Conservation (phyloP, 35 echinoderm and acorn worm genomes). For the Hemicentrotus pulcherrimus region DNA sequence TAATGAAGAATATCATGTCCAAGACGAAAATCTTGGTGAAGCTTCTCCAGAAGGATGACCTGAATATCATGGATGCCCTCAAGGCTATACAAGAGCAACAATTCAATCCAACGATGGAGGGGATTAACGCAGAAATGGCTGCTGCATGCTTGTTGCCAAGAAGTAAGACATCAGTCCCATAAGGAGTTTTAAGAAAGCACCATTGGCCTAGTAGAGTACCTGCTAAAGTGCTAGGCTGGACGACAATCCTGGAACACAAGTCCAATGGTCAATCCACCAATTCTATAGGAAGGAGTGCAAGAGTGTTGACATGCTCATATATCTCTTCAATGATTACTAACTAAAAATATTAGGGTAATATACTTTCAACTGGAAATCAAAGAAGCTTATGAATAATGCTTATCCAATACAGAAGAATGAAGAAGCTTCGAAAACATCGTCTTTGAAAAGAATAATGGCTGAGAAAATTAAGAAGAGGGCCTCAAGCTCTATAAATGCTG, state of each 20-base stretch:
- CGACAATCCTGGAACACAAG: constrained; percentile 13
- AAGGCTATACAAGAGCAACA: constrained; percentile 14
- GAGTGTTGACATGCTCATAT: no score
- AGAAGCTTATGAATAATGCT: no score
- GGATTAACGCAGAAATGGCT: constrained; percentile 3
- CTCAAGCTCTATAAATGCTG: no score
- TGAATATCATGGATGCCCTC: constrained; percentile 47
- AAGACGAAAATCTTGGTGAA: constrained; percentile 24
- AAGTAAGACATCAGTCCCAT: neutral
- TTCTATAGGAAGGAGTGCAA: neutral
- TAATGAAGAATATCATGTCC: constrained; percentile 54
- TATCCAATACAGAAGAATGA: no score
- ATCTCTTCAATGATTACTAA: no score
- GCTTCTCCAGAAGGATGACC: constrained; percentile 39
- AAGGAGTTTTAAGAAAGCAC: neutral
- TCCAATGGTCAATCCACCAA: neutral
- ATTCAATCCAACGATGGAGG: constrained; percentile 23
- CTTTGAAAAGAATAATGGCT: no score
- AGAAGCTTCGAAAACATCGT: no score
- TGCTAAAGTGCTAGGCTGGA: neutral
- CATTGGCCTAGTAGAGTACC: neutral
- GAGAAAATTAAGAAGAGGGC: no score
- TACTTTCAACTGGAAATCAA: no score
- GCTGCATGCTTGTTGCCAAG: neutral
- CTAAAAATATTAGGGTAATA: no score